Evolutionary conservation across 2,888 invertebrate species (phyloP).

Genomic region (Parnassius apollo): DNA sequence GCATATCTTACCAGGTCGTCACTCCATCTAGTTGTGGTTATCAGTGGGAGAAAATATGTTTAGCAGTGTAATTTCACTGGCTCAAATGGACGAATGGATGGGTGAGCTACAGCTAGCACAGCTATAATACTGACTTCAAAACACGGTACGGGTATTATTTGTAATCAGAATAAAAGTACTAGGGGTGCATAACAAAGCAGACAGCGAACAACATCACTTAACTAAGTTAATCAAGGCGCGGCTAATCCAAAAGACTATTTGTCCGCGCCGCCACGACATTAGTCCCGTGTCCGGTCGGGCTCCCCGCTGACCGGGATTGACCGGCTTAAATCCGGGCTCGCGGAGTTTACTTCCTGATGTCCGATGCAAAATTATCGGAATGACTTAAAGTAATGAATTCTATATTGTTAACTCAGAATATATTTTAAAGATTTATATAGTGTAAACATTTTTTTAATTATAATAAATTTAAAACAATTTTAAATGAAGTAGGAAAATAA

Average conservation of each 20-base stretch:
- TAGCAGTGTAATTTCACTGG: no score
- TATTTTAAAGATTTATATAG: no score
- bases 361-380: slow-evolving; percentile 10
- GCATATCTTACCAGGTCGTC: no score
- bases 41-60: no score
- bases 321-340: slow-evolving; percentile 52
- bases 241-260: slow-evolving; percentile 68
- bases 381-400: slow-evolving; percentile 5
- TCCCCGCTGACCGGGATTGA: slow-evolving; percentile 38
- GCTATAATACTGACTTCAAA: no score
- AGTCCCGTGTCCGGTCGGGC: slow-evolving; percentile 57
- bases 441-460: no score
- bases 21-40: no score
- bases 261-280: slow-evolving; percentile 69
- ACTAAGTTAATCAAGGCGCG: slow-evolving; percentile 72
- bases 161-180: slow-evolving; percentile 39
- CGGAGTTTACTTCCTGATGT: slow-evolving; percentile 42
- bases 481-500: no score
- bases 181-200: slow-evolving; percentile 71
- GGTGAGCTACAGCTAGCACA: no score
- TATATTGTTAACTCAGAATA: background rate
- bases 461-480: no score
- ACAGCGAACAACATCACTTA: slow-evolving; percentile 50
- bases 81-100: no score
- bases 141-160: no score